A percentile compares a stretch with the other conserved stretches of the same genome.
These are phyloP conservation scores for Motacilla alba DNA, from an alignment of 2,113 vertebrate species.

Conservation along the genomic window DNA sequence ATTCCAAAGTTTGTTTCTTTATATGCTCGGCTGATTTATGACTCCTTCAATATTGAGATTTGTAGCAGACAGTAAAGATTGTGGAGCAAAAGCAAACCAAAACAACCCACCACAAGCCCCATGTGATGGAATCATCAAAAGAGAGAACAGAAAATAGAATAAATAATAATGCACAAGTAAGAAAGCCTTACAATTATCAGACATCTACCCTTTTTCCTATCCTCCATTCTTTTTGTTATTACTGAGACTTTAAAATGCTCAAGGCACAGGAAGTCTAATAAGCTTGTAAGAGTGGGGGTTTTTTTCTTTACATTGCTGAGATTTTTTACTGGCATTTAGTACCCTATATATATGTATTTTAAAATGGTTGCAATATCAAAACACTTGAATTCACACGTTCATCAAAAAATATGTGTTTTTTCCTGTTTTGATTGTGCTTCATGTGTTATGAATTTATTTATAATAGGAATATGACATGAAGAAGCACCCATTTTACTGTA, in stretches of 20 bases:
- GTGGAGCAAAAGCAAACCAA: neutral
- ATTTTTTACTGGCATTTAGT: neutral
- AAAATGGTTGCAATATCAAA: neutral
- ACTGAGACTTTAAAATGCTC: neutral
- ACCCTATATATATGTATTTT: neutral
- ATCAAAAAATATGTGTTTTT: neutral
- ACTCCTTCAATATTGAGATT: neutral
- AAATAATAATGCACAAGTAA: neutral
- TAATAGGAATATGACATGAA: neutral
- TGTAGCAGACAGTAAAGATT: neutral
- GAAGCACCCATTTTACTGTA: neutral
- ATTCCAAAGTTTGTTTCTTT: neutral
- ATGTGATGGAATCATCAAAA: neutral
- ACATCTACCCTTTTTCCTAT: neutral
- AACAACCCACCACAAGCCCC: fast-evolving
- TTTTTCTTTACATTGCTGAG: neutral
- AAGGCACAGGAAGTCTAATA: neutral
- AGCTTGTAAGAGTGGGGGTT: neutral
- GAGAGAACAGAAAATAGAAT: neutral
- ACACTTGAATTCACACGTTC: neutral
- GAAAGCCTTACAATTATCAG: neutral
- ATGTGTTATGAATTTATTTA: neutral
- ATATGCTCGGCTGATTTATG: neutral
- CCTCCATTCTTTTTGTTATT: neutral
- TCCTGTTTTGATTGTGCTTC: neutral